Conservation (phyloP, 2,113 vertebrate genomes). For the Trematocara macrostoma region DNA sequence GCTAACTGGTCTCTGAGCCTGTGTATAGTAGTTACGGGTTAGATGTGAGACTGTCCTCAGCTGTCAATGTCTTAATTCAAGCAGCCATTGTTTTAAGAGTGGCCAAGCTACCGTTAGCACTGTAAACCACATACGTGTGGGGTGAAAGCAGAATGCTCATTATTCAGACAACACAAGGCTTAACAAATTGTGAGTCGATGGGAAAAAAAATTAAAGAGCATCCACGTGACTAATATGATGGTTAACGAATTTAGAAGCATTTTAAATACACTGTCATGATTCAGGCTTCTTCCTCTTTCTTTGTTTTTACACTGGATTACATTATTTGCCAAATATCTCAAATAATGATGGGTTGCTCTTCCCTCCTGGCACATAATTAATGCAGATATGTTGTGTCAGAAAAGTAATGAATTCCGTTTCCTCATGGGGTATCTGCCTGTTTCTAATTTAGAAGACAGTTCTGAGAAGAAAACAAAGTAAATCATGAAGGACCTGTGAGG, state of each 20-base stretch:
- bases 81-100: neutral
- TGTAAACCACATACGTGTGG: neutral
- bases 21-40: neutral
- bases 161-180: neutral
- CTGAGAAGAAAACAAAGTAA: constrained; percentile 23
- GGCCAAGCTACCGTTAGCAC: neutral
- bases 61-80: neutral
- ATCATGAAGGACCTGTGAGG: constrained; percentile 7
- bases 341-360: neutral
- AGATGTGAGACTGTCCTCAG: neutral
- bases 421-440: constrained; percentile 3
- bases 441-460: constrained; percentile 28
- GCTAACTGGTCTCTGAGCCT: neutral
- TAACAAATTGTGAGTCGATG: neutral
- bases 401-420: constrained; percentile 8
- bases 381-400: constrained; percentile 21
- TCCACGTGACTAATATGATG: neutral
- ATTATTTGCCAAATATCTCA: neutral
- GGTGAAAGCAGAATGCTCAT: neutral
- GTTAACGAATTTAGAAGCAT: neutral
- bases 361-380: constrained; percentile 2
- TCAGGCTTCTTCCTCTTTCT: neutral
- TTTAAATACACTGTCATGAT: neutral
- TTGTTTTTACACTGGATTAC: neutral
- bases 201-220: neutral